Conservation (phyloP, 2,797 vertebrate species). For the Oceanodroma leucorhoa region DNA sequence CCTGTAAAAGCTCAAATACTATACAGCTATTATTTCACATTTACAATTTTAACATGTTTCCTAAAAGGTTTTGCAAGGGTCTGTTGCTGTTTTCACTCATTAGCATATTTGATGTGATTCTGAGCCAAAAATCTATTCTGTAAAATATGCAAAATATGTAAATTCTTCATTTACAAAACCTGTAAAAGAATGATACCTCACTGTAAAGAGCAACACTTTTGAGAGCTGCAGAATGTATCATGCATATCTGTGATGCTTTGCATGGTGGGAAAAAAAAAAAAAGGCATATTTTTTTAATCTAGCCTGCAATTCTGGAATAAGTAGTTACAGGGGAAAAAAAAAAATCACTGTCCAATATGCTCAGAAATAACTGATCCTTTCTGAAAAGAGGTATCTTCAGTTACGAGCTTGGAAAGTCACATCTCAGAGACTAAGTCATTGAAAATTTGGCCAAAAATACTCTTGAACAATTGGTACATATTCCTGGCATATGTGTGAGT, state of each 20-base stretch:
- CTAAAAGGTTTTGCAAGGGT: not conserved
- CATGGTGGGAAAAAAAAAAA: too few species aligned
- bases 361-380: not conserved
- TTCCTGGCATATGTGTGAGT: not conserved
- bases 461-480: not conserved
- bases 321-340: not conserved
- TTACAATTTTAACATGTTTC: slow-evolving; percentile 21
- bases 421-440: not conserved
- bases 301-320: not conserved
- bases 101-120: not conserved
- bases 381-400: not conserved
- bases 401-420: not conserved
- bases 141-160: not conserved
- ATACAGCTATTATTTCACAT: not conserved
- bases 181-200: not conserved
- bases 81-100: not conserved
- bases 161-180: not conserved
- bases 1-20: not conserved
- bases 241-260: not conserved
- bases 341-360: not conserved
- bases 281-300: not conserved
- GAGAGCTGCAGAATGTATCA: not conserved
- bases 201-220: not conserved
- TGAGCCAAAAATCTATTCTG: not conserved
- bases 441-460: not conserved